Evolutionary conservation across 2,888 invertebrate species (phyloP), one percentile per base, ranked within the genome.

Genomic region (Ochlodes sylvanus): DNA sequence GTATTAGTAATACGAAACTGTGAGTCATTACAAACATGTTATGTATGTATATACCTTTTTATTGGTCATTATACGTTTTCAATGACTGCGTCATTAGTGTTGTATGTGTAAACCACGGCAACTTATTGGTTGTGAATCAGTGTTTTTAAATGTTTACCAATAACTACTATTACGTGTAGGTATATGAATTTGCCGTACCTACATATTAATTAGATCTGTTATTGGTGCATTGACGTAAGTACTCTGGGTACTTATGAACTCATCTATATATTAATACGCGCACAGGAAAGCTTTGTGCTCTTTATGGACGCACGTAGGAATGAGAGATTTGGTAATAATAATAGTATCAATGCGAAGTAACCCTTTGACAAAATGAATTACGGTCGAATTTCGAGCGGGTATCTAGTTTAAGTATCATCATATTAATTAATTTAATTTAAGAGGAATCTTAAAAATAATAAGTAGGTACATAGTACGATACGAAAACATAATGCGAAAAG

Each of bases 51-150:
- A 50, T 50, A 61, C 9, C 4, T 34, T 65, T 66, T 71, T 82
- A 84, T 85, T 85, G 82, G 82, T 82, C 81, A 84, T 82, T 86
- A 79, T 73, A 75, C 74, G 77, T 80, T 79, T 87, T 81, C 85
- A 87, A 84, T 79, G 76, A 71, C 68, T 82, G 82, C 87, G 86
- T 90, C 86, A 88, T 76, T 79, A 72, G 17, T 75, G 77, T 85
- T 81, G 79, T 83, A 81, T 80, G 80, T 79, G 76, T 76, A 78
- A 81, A 79, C 79, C 76, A 57, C 47, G 32, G 27, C 56, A 57
- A 57, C 19, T 19, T 65, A 65, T 54, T 68, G 68, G 57, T 58
- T 57, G 50, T 68, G 62, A 68, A 42, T 68, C 68, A 68, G 50
- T 50, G 19, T 65, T 65, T 65, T 55, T 50, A 38, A 56, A 57